Conservation (phyloP, 2,888 invertebrate genomes). For the Pyrrhia umbra region DNA sequence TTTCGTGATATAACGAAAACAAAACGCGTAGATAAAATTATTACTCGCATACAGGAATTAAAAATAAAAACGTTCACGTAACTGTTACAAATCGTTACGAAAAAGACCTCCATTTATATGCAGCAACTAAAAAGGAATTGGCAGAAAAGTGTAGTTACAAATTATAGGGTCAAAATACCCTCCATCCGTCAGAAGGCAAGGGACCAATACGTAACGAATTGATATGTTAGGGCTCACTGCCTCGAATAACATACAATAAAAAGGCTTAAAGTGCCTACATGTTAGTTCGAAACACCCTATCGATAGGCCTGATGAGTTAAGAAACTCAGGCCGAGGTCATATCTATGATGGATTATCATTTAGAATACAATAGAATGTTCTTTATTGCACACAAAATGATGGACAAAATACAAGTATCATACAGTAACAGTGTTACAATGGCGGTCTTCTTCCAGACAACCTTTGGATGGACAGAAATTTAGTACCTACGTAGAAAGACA, state of each 20-base stretch:
- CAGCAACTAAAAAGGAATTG: constrained; percentile 15
- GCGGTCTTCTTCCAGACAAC: no score
- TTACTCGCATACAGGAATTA: not conserved
- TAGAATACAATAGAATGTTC: no score
- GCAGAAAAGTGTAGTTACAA: constrained; percentile 21
- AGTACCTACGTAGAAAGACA: not conserved
- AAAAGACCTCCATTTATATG: not conserved
- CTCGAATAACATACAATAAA: constrained; percentile 7
- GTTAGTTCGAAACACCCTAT: not conserved
- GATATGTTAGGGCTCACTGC: constrained; percentile 24
- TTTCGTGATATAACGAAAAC: no score
- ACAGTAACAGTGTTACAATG: no score
- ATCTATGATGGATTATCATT: not conserved
- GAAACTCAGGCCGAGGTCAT: no score
- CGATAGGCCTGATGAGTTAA: not conserved
- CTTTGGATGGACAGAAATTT: not conserved
- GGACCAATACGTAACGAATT: constrained; percentile 31
- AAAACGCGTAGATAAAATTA: no score
- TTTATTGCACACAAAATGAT: no score
- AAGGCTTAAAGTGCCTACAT: constrained; percentile 18
- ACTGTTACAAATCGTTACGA: not conserved
- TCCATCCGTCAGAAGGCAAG: constrained; percentile 21
- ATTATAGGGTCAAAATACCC: constrained; percentile 14
- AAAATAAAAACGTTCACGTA: not conserved
- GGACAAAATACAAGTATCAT: no score